A percentile compares a stretch with the other conserved stretches of the same genome.
These are phyloP conservation scores for Dasyprocta punctata DNA, from an alignment of 2,113 vertebrate species.

Conservation along the genomic window DNA sequence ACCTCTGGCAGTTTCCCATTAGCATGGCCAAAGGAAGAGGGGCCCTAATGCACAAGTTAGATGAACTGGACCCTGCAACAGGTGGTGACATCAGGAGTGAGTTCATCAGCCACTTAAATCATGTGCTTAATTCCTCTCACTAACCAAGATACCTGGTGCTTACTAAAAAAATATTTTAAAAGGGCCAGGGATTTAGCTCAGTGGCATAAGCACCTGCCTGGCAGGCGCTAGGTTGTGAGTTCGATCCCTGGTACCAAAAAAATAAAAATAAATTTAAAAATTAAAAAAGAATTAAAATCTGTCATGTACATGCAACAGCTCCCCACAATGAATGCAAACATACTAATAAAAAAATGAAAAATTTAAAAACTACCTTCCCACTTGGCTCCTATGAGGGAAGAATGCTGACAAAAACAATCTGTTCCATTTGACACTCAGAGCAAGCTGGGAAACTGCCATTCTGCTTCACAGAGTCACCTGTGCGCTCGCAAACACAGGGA, in stretches of 20 bases:
- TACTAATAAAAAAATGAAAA: not conserved
- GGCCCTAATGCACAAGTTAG: not conserved
- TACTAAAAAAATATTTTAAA: not conserved
- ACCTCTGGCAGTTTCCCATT: not conserved
- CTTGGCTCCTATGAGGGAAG: not conserved
- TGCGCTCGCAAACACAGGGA: not conserved
- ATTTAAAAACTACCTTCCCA: not conserved
- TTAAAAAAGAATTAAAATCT: not conserved
- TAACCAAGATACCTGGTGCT: not conserved
- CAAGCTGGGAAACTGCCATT: not conserved
- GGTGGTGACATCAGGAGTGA: not conserved
- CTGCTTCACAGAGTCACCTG: not conserved
- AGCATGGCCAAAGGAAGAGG: not conserved
- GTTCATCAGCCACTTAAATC: not conserved
- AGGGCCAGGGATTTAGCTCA: too few species aligned
- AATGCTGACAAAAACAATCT: not conserved
- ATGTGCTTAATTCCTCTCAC: not conserved
- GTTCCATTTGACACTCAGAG: rapidly evolving
- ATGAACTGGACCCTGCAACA: not conserved
- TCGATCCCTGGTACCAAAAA: too few species aligned
- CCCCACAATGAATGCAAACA: not conserved
- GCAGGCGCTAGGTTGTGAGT: too few species aligned
- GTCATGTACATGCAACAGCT: not conserved
- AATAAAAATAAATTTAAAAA: too few species aligned
- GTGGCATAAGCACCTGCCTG: too few species aligned